These are phyloP conservation scores for Rhimphoctona megacephalus DNA, from an alignment of 2,888 invertebrate species.

Conservation along the genomic window DNA sequence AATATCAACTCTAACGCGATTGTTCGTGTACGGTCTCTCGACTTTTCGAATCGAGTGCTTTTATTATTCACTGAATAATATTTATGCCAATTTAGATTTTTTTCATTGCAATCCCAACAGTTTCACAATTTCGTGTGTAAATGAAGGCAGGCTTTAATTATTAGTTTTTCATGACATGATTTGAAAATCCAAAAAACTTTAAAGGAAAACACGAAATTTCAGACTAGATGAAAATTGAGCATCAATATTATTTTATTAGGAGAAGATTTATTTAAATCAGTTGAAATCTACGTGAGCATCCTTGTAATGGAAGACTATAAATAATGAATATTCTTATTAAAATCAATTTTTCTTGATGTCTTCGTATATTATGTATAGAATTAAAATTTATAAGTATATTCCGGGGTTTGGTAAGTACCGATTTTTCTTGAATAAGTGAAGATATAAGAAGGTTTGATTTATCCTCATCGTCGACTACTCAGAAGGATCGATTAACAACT, in stretches of 20 bases:
- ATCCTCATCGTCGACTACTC: slow-evolving; percentile 28
- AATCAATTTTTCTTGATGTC: not conserved
- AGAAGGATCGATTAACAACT: slow-evolving; percentile 46
- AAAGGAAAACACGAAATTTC: not conserved
- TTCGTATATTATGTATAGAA: not conserved
- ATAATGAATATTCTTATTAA: not conserved
- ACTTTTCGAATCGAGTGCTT: slow-evolving; percentile 19
- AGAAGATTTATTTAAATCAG: not conserved
- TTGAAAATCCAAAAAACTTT: not conserved
- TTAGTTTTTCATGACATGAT: not conserved
- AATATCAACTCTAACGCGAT: slow-evolving; percentile 39
- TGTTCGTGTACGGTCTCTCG: slow-evolving; percentile 29
- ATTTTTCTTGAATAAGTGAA: slow-evolving; percentile 23
- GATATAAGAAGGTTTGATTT: slow-evolving; percentile 34
- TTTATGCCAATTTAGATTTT: not conserved
- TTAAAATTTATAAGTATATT: slow-evolving; percentile 5
- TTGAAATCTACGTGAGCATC: not conserved
- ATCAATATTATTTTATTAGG: not conserved
- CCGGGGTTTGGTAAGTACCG: slow-evolving; percentile 7
- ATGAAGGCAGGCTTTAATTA: not conserved
- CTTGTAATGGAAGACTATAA: not conserved
- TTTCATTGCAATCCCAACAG: not conserved
- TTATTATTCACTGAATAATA: not conserved
- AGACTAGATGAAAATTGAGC: not conserved
- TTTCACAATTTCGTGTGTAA: not conserved